Percentiles rank a stretch among this genome's conserved stretches.
These are phyloP conservation scores for Campopleginae sp. DNA, from an alignment of 2,888 invertebrate species.

Conservation along the genomic window DNA sequence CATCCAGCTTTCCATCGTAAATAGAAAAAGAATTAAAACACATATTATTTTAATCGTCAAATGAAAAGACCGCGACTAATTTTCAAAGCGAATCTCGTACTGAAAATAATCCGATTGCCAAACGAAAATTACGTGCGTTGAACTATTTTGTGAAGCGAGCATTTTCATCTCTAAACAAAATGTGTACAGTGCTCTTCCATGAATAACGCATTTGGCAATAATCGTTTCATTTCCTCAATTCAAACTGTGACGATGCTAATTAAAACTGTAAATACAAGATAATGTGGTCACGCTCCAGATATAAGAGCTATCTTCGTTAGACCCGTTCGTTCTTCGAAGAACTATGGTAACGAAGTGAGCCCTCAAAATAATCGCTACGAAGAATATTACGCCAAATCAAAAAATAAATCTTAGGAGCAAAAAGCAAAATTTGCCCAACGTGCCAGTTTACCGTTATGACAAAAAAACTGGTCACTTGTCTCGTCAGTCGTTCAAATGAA, in stretches of 20 bases:
- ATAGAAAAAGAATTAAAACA: constrained; percentile 45
- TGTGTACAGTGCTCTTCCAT: neutral
- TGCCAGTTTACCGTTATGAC: neutral
- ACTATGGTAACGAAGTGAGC: neutral
- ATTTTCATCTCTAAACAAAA: neutral
- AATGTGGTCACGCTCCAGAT: constrained; percentile 54
- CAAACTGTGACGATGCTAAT: constrained; percentile 35
- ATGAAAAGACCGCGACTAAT: neutral
- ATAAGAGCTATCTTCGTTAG: constrained; percentile 14
- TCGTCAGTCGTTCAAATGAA: neutral
- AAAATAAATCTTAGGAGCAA: neutral
- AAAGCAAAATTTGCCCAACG: neutral
- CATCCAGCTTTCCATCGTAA: constrained; percentile 85
- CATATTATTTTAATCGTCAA: neutral
- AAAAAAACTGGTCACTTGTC: neutral
- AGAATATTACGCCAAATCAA: constrained; percentile 5
- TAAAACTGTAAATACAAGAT: constrained; percentile 41
- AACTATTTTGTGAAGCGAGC: neutral
- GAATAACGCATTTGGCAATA: constrained; percentile 20
- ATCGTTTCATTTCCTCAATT: constrained; percentile 18
- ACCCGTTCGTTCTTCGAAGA: constrained; percentile 10
- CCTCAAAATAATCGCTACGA: neutral
- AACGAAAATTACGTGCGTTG: neutral
- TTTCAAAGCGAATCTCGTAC: neutral
- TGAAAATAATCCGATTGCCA: neutral